Base-by-base conservation (phyloP, 2,113 vertebrate genomes). In the Pterophyllum scalare region DNA sequence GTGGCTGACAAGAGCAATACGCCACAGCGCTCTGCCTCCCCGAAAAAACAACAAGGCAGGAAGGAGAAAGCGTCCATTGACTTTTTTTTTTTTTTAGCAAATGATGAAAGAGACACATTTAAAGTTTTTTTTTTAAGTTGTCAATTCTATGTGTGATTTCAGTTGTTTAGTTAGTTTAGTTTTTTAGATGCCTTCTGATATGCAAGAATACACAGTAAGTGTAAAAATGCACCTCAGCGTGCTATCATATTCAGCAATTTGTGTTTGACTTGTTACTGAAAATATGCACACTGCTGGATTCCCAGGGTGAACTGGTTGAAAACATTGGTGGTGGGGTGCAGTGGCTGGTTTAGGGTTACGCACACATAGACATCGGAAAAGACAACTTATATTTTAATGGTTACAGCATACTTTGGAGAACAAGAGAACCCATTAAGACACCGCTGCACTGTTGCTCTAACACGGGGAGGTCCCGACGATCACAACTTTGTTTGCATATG, bases 1-100 rank as follows among this genome's bases (percentile, higher is more conserved):
- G 96, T 96, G 95, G 95, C 96, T 97, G 96, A 97, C 96, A 97
- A 96, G 95, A 94, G 96, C 96, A 94, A 94, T 93, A 94, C 94
- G 94, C 92, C 87, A 86, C 94, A 87, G 81, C 86, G 90, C 86
- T 88, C 90, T 81, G 86, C 85, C 94, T 95, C 94, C 87, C 94
- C 87, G 88, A 89, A 91, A 89, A 88, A 89, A 91, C 82, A 94
- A 91, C 90, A 92, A 65, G 78, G 40, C 72, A 76, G 70, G 81
- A 81, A 78, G 84, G 81, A 87, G 80, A 90, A 92, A 88, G 93
- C 95, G 92, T 92, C 95, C 95, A 93, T 92, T 86, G 76, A 94
- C 75, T 4, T 96, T 93, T 92, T 95, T 96, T 35, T 35, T 35
- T 65, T 67, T 46, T 91, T 11, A 65, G 91, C 35, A 78, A 87